These are phyloP conservation scores for Calosoma granatense DNA, from an alignment of 1,140 invertebrate species.

Conservation along the genomic window DNA sequence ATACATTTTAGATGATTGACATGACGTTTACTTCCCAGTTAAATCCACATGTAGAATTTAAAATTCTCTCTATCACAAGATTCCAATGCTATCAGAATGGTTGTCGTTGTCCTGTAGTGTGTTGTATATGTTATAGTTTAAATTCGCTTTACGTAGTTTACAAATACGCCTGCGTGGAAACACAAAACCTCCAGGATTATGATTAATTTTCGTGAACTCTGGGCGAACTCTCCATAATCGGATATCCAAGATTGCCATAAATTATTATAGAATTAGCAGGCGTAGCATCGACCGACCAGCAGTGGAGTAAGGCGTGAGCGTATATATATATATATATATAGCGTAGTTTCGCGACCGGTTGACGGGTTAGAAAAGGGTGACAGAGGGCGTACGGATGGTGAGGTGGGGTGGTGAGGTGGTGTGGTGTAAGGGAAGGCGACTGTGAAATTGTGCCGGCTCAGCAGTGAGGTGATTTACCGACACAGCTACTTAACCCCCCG, in stretches of 20 bases:
- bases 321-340: too few relatives aligned
- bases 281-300: neutral
- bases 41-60: neutral
- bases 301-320: too few relatives aligned
- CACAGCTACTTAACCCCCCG: constrained; percentile 2
- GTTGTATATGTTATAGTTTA: too few relatives aligned
- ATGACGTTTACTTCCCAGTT: too few relatives aligned
- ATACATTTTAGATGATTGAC: too few relatives aligned
- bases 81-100: too few relatives aligned
- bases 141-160: constrained; percentile 2
- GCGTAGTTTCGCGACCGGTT: neutral
- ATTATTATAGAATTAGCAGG: constrained; percentile 4
- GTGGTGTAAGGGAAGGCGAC: neutral
- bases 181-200: neutral
- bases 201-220: constrained; percentile 7
- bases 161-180: neutral
- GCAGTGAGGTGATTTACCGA: constrained; percentile 4
- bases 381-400: neutral
- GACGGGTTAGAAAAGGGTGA: neutral
- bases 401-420: neutral
- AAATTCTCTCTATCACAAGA: neutral
- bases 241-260: constrained; percentile 2
- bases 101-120: too few relatives aligned
- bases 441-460: constrained; percentile 2
- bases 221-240: constrained; percentile 1